Evolutionary conservation across 2,113 vertebrate species (phyloP), one percentile per base, ranked within the genome.

Genomic region (Oreochromis niloticus): DNA sequence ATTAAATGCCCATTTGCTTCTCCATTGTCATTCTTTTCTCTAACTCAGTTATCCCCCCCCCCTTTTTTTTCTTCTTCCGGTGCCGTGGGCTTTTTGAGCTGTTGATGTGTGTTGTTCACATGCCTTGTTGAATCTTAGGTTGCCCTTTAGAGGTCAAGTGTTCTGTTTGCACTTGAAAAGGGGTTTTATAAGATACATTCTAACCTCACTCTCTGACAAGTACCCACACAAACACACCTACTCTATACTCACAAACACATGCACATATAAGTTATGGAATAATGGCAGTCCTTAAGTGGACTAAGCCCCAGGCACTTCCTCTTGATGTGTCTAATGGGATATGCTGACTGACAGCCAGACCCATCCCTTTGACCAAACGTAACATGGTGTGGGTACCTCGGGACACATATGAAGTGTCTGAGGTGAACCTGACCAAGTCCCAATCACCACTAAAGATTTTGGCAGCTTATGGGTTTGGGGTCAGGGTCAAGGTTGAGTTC

Each of bases 251-350:
- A 54, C 89, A 87, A 78, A 85, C 59, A 88, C 32, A 90, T 55
- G 75, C 78, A 83, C 88, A 82, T 59, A 14, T 73, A 88, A 85
- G 71, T 16, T 59, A n/a, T 87, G 85, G 83, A 87, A 85, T 90
- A 82, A 88, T 83, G 39, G 39, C 22, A 4, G 78, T 78, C 66
- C 89, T 90, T 88, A 92, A 94, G 93, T 93, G 90, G 89, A 80
- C 90, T 39, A 71, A 86, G 90, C 92, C 88, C 56, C 81, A 6
- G 92, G 93, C 91, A 84, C 81, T 86, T 91, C 81, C 80, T 86
- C 66, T 84, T 8, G 80, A 87, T 79, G 86, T n/a, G 22, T 90
- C 93, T 93, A 91, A 93, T 93, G 92, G 93, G 90, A 92, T 80
- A 10, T 36, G 84, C 81, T 94, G 95, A 95, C 86, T 93, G 95